Evolutionary conservation across 2,888 invertebrate genomes (phyloP).

Genomic region (Athalia cordata): DNA sequence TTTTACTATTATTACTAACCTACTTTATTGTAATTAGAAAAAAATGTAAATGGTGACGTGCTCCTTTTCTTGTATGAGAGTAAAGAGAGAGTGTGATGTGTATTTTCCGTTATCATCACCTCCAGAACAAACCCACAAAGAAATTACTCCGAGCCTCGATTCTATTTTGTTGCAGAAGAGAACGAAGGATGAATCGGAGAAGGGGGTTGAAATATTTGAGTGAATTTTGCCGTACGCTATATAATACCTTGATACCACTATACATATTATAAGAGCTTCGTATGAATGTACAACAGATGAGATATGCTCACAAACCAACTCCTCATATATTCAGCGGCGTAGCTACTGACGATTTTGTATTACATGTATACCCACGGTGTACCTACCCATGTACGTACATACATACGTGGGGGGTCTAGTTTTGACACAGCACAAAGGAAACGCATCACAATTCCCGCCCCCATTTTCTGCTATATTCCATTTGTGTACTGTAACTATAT

Average conservation of each 20-base stretch:
- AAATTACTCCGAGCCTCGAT: constrained; percentile 47
- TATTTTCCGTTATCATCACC: too few species aligned
- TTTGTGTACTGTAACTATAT: constrained; percentile 27
- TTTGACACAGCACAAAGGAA: constrained; percentile 42
- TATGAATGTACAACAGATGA: neutral
- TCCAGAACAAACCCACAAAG: constrained; percentile 40
- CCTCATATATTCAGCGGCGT: constrained; percentile 5
- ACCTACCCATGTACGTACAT: too few species aligned
- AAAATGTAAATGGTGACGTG: too few species aligned
- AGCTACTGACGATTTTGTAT: neutral
- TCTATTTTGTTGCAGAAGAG: neutral
- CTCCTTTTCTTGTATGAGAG: too few species aligned
- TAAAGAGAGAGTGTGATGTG: too few species aligned
- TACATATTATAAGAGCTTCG: constrained; percentile 30
- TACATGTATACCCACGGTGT: neutral
- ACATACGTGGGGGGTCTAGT: constrained; percentile 1
- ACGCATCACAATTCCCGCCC: constrained; percentile 41
- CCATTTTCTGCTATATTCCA: constrained; percentile 26
- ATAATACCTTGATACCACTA: neutral
- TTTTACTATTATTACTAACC: too few species aligned
- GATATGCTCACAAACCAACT: constrained; percentile 3
- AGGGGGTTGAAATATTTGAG: constrained; percentile 18
- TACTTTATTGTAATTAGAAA: too few species aligned
- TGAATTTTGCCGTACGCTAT: neutral
- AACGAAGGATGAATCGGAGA: neutral